A percentile compares a stretch with the other conserved stretches of the same genome.
Evolutionary conservation across 2,888 invertebrate genomes (phyloP).

Genomic region (Lingula anatina): DNA sequence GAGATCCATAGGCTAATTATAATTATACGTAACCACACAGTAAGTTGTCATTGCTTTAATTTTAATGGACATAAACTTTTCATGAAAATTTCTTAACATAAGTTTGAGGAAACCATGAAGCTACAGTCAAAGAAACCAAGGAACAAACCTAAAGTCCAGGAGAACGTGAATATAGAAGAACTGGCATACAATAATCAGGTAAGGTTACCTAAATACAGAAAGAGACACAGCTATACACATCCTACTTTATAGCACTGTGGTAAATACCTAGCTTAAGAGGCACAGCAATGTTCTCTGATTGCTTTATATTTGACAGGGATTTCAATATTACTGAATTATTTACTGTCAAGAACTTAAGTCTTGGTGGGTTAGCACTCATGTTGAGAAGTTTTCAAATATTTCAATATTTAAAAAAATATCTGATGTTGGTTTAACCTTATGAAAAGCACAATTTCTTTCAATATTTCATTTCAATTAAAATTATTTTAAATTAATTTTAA

Average conservation of each 20-base stretch:
- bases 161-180: slow-evolving; percentile 23
- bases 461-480: too few species aligned
- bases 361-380: too few species aligned
- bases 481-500: not conserved
- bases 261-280: not conserved
- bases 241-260: too few species aligned
- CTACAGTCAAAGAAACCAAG: slow-evolving; percentile 26
- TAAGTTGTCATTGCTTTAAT: not conserved
- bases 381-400: too few species aligned
- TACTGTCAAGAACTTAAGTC: too few species aligned
- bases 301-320: too few species aligned
- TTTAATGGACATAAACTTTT: not conserved
- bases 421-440: not conserved
- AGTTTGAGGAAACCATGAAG: too few species aligned
- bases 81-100: not conserved
- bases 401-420: not conserved
- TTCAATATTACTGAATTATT: too few species aligned
- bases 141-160: slow-evolving; percentile 24
- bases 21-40: not conserved
- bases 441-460: not conserved
- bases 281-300: too few species aligned
- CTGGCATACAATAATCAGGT: slow-evolving; percentile 28
- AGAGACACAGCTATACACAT: too few species aligned
- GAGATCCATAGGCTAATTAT: not conserved
- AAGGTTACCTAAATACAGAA: slow-evolving; percentile 1